Evolutionary conservation across 2,113 vertebrate genomes (phyloP).

Genomic region (Pycnonotus jocosus): DNA sequence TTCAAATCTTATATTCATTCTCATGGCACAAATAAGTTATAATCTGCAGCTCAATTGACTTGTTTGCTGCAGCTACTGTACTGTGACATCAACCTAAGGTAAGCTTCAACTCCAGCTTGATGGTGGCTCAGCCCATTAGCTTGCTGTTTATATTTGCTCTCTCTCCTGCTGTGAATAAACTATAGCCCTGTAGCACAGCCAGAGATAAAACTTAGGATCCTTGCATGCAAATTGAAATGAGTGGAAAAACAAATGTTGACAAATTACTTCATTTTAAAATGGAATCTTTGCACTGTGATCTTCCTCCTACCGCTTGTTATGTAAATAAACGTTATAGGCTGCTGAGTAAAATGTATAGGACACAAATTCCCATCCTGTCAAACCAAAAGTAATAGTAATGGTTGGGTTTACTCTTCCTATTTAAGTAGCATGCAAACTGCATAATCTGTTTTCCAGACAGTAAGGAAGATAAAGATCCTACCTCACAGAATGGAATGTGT

Average conservation of each 20-base stretch:
- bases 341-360: not conserved
- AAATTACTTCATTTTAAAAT: slow-evolving; percentile 25
- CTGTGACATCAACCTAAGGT: slow-evolving; percentile 10
- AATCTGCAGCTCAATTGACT: not conserved
- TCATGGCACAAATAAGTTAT: not conserved
- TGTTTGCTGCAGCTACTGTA: slow-evolving; percentile 25
- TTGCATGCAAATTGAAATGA: slow-evolving; percentile 28
- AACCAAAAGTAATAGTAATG: not conserved
- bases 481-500: not conserved
- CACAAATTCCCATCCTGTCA: not conserved
- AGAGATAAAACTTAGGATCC: slow-evolving; percentile 14
- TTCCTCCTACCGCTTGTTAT: not conserved
- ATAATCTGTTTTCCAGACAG: not conserved
- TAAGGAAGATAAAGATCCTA: not conserved
- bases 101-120: not conserved
- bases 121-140: slow-evolving; percentile 44
- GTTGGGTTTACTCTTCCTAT: not conserved
- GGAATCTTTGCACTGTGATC: not conserved
- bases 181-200: slow-evolving; percentile 17
- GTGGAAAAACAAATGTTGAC: slow-evolving; percentile 16
- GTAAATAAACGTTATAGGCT: not conserved
- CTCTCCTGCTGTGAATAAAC: slow-evolving; percentile 50
- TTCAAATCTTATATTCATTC: not conserved
- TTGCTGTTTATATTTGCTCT: slow-evolving; percentile 40
- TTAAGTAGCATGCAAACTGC: not conserved